phyloP scores from a whole-genome alignment of 92 coral and sea anemone genomes.

The Palythoa grandis region DNA sequence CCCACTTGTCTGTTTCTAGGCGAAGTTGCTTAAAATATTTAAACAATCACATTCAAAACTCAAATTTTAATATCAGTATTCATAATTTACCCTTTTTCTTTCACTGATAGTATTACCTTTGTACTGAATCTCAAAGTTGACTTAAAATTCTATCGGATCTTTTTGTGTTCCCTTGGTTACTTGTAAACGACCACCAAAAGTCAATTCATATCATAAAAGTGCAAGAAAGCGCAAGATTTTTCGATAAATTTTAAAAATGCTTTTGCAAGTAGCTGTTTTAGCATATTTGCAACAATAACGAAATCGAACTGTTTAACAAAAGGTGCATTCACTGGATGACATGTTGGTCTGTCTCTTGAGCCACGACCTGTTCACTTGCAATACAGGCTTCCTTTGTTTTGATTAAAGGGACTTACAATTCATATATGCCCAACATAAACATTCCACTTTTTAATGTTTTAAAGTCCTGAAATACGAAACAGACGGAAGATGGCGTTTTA shows the following conservation, averaged over 20 bases:
- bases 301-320: not conserved
- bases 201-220: not conserved
- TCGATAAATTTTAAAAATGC: not conserved
- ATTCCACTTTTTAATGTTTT: conserved; percentile 29
- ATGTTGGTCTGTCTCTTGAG: not conserved
- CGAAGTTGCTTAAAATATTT: not conserved
- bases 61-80: conserved; percentile 25
- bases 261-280: not conserved
- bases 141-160: conserved; percentile 39
- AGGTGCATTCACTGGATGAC: not conserved
- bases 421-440: conserved; percentile 3
- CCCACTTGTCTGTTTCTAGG: not conserved
- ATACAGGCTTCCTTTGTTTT: not conserved
- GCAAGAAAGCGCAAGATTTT: not conserved
- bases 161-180: conserved; percentile 35
- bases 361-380: not conserved
- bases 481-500: conserved; percentile 1
- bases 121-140: conserved; percentile 15
- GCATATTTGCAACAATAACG: not conserved
- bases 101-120: not conserved
- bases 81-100: conserved; percentile 4
- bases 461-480: conserved; percentile 37
- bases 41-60: not conserved
- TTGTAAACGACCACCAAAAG: not conserved
- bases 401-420: not conserved